Base-by-base conservation (phyloP, 2,797 vertebrate species). In the Sebastes oblongus region DNA sequence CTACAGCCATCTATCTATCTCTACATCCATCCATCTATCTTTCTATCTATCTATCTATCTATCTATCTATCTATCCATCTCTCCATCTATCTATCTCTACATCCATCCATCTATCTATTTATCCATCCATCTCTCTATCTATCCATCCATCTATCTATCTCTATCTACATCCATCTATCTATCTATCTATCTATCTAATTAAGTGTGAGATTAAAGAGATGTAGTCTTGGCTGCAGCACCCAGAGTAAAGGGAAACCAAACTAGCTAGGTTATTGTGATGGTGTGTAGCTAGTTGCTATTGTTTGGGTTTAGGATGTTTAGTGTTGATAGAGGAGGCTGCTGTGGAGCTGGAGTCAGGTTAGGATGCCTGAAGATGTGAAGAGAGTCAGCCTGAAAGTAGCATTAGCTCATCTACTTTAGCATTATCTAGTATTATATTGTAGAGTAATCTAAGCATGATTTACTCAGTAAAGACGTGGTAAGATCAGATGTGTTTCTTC, bases 61-160 rank as follows among this genome's bases (percentile, higher is more conserved):
- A 6, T 29, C 29, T 0, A 29, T 29, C 6, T 0, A 29, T 29
- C 6, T 0, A 7, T 29, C 6, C 2, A 6, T 29, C 30, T 30
- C 8, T 8, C 2, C 2, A 8, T 30, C 7, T 2, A 8, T 30
- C 30, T 3, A 30, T 30, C 30, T 0, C 24, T 25, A 25, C 3
- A 3, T 3, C 3, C 3, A 3, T 3, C 3, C 1, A 7, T 30
- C 29, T 3, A 3, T 8, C 2, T 8, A 30, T 29, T 7, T 1
- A 8, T 30, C 8, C 0, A 30, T 30, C 30, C 0, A 3, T 30
- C 29, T 0, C 8, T 30, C 29, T 2, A 2, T 30, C 6, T 2
- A 30, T 7, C 29, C 7, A 30, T 8, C 29, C 2, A 30, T 29
- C 4, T 1, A 27, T 27, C 4, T 22, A 22, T 22, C 22, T 22